Evolutionary conservation across 1,140 invertebrate species (phyloP), one percentile per base, ranked within the genome.

Genomic region (Drosophila yakuba): DNA sequence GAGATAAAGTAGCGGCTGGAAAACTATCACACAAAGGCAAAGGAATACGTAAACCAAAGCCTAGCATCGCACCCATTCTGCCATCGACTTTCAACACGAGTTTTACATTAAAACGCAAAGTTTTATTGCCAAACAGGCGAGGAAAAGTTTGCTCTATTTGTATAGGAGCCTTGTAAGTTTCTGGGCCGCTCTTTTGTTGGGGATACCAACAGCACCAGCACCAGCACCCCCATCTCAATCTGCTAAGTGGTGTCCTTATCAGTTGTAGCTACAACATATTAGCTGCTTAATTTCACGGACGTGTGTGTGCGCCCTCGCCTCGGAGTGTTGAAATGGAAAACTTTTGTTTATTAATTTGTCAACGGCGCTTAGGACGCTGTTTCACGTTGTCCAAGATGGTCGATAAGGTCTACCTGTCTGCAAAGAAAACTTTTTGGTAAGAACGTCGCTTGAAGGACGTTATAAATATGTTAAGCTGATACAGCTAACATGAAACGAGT

Each of bases 261-360:
- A 72, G 66, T 74, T 86, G 83, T 86, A 84, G 71, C 76, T 89
- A 86, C 83, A 89, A 89, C 80, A 83, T 89, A 86, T 83, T 86
- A 86, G 80, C 80, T 89, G 84, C 66, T 80, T 80, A 86, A 89
- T 68, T 84, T 84, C 67, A 73, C 81, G 52, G 57, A 57, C 39
- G 52, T 57, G 56, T 76, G 55, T 38, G 44, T 52, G 15, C 57
- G 56, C 32, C 50, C 50, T 5, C 17, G 17, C 50, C 50, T 25
- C 62, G 58, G 62, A 68, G 63, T 52, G 83, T 75, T 66, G 55
- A 61, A 44, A 62, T 64, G 76, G 58, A 61, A 68, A 80, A 89
- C 83, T 89, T 83, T 84, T 80, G 84, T 80, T 88, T 88, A 88
- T 89, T 84, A 80, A 89, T 89, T 88, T 88, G 76, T 80, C 71